Evolutionary conservation across 2,797 vertebrate species (phyloP), one percentile per base, ranked within the genome.

Genomic region (Sebastes matsubarae): DNA sequence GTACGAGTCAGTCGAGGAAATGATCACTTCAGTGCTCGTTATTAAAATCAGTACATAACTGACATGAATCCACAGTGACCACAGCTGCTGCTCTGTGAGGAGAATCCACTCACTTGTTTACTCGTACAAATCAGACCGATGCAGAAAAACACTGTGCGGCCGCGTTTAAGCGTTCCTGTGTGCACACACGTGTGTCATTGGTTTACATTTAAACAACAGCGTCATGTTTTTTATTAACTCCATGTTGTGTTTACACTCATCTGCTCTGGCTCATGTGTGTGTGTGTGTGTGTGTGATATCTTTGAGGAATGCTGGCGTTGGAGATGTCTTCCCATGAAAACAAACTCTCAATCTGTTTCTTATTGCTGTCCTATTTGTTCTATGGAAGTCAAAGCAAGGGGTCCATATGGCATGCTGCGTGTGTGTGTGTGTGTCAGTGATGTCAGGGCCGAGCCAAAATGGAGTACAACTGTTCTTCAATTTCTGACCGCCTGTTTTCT

Each of bases 301-400:
- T 59, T 29, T 75, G 50, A 74, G 85, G 88, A 93, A 93, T 92
- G 42, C 42, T 46, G 42, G 42, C 18, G 90, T 77, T 80, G 80
- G 79, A 87, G 76, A 89, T 80, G 77, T 88, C 85, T 90, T 89
- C 76, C 85, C 79, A 87, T 77, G 77, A 86, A 89, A 91, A 89
- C 83, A 90, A 88, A 84, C 73, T 72, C 87, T 78, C 52, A 83
- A 89, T 90, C 88, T 93, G 93, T 91, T 93, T 93, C 87, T 89
- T 80, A 87, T 93, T 92, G 88, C 81, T 80, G 34, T 86, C 68
- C 74, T 87, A 79, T 90, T 90, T 93, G 86, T 86, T 88, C 77
- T 79, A 71, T 27, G 65, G 66, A 61, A 83, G 77, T 88, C 88
- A 83, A 92, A 90, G 88, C 82, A 82, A 80, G 75, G 81, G 84